phyloP scores from a whole-genome alignment of 2,797 vertebrate species.

The Protonibea diacanthus region DNA sequence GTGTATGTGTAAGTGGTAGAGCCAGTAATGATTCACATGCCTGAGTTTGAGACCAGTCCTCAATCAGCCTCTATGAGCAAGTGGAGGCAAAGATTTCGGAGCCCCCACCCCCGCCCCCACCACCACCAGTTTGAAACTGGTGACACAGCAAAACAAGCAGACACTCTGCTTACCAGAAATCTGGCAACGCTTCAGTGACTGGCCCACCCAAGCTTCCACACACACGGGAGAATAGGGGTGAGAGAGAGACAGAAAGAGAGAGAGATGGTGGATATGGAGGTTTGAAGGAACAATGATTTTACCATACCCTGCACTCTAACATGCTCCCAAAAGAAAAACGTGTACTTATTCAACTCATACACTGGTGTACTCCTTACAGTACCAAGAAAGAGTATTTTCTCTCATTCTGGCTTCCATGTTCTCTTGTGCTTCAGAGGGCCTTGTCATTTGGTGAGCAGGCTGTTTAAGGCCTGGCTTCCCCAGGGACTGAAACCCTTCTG shows the following conservation, averaged over 20 bases:
- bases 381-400: constrained; percentile 30
- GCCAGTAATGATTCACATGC: constrained; percentile 64
- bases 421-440: constrained; percentile 32
- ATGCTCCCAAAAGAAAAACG: constrained; percentile 14
- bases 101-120: not conserved
- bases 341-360: constrained; percentile 31
- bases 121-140: constrained; percentile 59
- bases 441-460: constrained; percentile 59
- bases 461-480: constrained; percentile 59
- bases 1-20: constrained; percentile 42
- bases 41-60: constrained; percentile 43
- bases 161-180: constrained; percentile 77
- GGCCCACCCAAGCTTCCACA: constrained; percentile 79
- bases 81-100: constrained; percentile 38
- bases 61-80: constrained; percentile 46
- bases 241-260: constrained; percentile 24
- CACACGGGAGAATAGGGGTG: constrained; percentile 43
- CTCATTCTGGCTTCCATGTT: constrained; percentile 12
- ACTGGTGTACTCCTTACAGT: not conserved
- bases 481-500: constrained; percentile 63
- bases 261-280: constrained; percentile 10
- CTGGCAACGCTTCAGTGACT: constrained; percentile 76
- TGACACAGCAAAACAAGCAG: constrained; percentile 82
- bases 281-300: constrained; percentile 14
- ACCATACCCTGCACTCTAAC: constrained; percentile 25